Percentiles rank a stretch among this genome's conserved stretches.
Evolutionary conservation across 2,113 vertebrate genomes (phyloP).

Genomic region (Strix aluco): DNA sequence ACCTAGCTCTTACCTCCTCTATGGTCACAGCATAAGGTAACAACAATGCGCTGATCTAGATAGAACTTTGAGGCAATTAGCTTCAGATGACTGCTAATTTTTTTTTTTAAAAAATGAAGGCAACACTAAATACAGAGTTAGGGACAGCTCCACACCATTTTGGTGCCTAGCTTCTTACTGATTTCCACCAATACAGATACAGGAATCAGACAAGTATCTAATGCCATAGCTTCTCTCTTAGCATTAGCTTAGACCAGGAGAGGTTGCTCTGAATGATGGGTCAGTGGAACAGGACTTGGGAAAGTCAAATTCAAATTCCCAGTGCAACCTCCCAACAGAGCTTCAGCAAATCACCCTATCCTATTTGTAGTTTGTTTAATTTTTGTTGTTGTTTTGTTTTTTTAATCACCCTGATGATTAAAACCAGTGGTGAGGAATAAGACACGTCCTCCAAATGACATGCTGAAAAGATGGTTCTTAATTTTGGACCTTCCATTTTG

Average conservation of each 20-base stretch:
- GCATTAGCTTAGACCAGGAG: background rate
- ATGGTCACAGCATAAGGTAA: background rate
- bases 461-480: background rate
- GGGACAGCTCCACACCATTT: background rate
- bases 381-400: background rate
- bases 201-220: background rate
- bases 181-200: background rate
- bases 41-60: rapidly evolving
- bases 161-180: background rate
- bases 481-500: background rate
- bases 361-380: background rate
- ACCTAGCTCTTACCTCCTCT: background rate
- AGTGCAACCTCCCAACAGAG: background rate
- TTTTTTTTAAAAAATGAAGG: background rate
- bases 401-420: background rate
- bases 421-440: background rate
- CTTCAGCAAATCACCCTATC: background rate
- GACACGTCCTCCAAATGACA: background rate
- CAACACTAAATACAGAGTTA: background rate
- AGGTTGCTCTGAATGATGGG: background rate
- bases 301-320: background rate
- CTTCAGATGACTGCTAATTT: background rate
- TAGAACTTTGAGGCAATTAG: background rate
- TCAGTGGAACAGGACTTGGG: background rate
- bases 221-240: background rate